Base-by-base conservation (phyloP, 2,888 invertebrate genomes). In the Pachymerium ferrugineum region DNA sequence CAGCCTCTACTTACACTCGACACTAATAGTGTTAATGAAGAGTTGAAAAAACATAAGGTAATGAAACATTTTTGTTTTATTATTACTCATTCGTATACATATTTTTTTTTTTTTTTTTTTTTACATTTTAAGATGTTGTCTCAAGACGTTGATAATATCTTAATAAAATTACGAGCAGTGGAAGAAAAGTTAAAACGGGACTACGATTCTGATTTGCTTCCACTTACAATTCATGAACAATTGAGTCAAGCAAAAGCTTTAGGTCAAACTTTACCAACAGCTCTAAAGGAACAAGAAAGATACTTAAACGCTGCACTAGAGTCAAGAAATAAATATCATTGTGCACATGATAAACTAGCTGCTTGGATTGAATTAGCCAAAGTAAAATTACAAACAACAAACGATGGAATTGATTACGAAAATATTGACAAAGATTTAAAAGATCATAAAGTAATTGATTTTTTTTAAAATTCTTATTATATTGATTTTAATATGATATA, bases 381-480 rank as follows among this genome's bases (percentile, higher is more conserved):
- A 78, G 87, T 89, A 70, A 88, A 90, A 62, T 82, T 95, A 25
- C 88, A 89, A 76, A 67, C 76, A 71, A 69, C 76, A 75, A 90
- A 91, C 79, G 90, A 91, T 77, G 94, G 94, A 14, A 89, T 95
- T 5, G 92, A 96, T 81, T 94, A 93, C 80, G 91, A 92, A 78
- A 92, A 92, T 78, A 89, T 95, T 8, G 85, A 89, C 70, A 86
- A 88, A 6, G 92, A 94, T 80, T 85, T 96, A 28, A 92, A 93
- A 80, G 92, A 94, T 79, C 94, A 94, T 80, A 93, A 92, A 83
- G 87, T 87, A 78, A 25, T 16, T 69, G 47, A 25, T 2, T 67
- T 67, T 12, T 10, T 30, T 4, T 30, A 19, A 3, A 70, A 72
- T 29, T 73, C 14, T 6, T 25, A 54, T 72, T 69, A 16, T 16